Conservation (phyloP, 2,888 invertebrate genomes). For the Drosophila prostipennis region DNA sequence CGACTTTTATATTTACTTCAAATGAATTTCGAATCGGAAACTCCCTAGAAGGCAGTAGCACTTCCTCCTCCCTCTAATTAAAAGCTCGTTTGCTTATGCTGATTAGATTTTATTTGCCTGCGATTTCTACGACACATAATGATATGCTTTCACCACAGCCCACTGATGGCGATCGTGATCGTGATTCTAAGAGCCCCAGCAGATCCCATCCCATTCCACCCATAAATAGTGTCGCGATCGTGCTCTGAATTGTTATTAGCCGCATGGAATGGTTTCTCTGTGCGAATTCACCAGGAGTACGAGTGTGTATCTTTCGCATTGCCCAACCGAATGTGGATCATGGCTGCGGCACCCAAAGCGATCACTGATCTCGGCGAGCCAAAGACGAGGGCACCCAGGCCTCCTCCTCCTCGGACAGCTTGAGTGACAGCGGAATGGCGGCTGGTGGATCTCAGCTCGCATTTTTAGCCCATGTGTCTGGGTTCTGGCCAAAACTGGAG, state of each 20-base stretch:
- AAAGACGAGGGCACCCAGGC: conserved; percentile 2
- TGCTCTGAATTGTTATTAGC: conserved; percentile 21
- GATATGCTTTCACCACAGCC: conserved; percentile 2
- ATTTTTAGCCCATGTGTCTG: conserved; percentile 26
- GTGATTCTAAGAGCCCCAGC: neutral
- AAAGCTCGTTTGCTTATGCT: conserved; percentile 57
- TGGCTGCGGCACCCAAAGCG: conserved; percentile 18
- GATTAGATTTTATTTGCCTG: conserved; percentile 29
- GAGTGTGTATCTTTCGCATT: neutral
- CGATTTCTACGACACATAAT: neutral
- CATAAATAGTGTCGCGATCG: conserved; percentile 8
- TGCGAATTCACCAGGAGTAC: conserved; percentile 1
- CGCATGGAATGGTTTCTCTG: conserved; percentile 4
- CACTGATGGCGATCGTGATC: conserved; percentile 8
- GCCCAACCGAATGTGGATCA: conserved; percentile 27
- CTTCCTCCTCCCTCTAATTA: conserved; percentile 49
- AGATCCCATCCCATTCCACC: neutral
- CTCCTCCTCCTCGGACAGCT: conserved; percentile 11
- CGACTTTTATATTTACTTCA: conserved; percentile 19
- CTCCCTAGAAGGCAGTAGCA: conserved; percentile 49
- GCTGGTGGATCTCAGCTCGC: too few species aligned
- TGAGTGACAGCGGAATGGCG: conserved; percentile 18
- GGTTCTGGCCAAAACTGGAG: conserved; percentile 23
- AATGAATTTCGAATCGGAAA: conserved; percentile 60
- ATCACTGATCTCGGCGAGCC: conserved; percentile 1